A percentile compares a stretch with the other conserved stretches of the same genome.
Conservation (phyloP, 2,888 invertebrate genomes). For the Sinohyriopsis cumingii region DNA sequence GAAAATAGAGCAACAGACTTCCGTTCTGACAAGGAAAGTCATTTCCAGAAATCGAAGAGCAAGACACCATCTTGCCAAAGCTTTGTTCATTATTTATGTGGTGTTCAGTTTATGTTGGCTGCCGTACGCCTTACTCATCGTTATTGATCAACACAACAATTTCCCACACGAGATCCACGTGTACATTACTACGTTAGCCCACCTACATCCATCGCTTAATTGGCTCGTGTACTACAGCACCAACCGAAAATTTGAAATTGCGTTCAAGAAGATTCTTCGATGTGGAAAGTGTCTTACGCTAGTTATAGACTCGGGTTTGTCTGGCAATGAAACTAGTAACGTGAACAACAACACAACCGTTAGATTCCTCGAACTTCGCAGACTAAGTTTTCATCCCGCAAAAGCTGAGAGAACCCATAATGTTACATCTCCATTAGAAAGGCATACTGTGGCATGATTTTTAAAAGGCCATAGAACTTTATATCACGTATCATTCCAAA, state of each 20-base stretch:
- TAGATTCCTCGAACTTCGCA: too few relatives aligned
- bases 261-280: slow-evolving; percentile 25
- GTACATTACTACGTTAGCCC: slow-evolving; percentile 45
- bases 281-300: slow-evolving; percentile 4
- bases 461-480: too few relatives aligned
- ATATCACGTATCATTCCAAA: too few relatives aligned
- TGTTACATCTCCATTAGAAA: too few relatives aligned
- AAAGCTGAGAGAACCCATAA: too few relatives aligned
- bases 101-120: slow-evolving; percentile 56
- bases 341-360: too few relatives aligned
- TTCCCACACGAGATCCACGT: slow-evolving; percentile 49
- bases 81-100: slow-evolving; percentile 54
- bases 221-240: slow-evolving; percentile 51
- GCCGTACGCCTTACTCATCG: slow-evolving; percentile 54
- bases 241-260: slow-evolving; percentile 38
- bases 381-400: too few relatives aligned
- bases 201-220: slow-evolving; percentile 50
- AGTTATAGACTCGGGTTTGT: too few relatives aligned
- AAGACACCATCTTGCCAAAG: slow-evolving; percentile 38
- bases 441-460: too few relatives aligned
- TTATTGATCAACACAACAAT: slow-evolving; percentile 43
- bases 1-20: slow-evolving; percentile 13
- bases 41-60: background rate
- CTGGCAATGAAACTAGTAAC: too few relatives aligned
- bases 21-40: background rate